These are phyloP conservation scores for Philereme vetulata DNA, from an alignment of 2,888 invertebrate species.

Conservation along the genomic window DNA sequence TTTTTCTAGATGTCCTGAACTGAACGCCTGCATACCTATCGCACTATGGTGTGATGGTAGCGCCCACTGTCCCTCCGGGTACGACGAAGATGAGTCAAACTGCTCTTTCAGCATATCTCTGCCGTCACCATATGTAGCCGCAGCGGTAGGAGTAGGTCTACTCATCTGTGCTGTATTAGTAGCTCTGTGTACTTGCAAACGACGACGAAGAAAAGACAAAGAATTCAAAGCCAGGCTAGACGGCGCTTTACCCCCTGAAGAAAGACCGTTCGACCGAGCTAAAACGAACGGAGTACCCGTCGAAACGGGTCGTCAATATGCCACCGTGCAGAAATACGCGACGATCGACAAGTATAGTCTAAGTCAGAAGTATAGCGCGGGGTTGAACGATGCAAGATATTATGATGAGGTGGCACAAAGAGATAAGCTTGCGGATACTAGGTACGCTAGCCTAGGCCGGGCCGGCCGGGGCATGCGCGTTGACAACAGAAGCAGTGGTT, in stretches of 20 bases:
- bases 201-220: constrained; percentile 84
- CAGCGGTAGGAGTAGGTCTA: constrained; percentile 85
- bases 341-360: constrained; percentile 82
- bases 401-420: constrained; percentile 80
- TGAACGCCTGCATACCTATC: constrained; percentile 91
- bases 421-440: constrained; percentile 78
- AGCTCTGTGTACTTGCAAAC: constrained; percentile 84
- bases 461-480: constrained; percentile 68
- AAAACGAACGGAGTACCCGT: constrained; percentile 74
- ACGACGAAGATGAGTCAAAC: constrained; percentile 90
- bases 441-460: constrained; percentile 79
- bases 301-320: constrained; percentile 73
- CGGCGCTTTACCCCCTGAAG: constrained; percentile 83
- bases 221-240: constrained; percentile 85
- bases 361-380: constrained; percentile 81
- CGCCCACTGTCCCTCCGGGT: constrained; percentile 91
- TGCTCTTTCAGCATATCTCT: constrained; percentile 88
- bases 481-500: constrained; percentile 73
- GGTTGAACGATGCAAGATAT: constrained; percentile 79
- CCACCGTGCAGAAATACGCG: constrained; percentile 80
- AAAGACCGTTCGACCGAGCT: constrained; percentile 85
- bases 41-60: constrained; percentile 92
- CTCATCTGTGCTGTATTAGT: constrained; percentile 84
- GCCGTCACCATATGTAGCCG: constrained; percentile 86
- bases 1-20: constrained; percentile 88